phyloP scores from a whole-genome alignment of 2,888 invertebrate genomes.

The Netelia virgata region DNA sequence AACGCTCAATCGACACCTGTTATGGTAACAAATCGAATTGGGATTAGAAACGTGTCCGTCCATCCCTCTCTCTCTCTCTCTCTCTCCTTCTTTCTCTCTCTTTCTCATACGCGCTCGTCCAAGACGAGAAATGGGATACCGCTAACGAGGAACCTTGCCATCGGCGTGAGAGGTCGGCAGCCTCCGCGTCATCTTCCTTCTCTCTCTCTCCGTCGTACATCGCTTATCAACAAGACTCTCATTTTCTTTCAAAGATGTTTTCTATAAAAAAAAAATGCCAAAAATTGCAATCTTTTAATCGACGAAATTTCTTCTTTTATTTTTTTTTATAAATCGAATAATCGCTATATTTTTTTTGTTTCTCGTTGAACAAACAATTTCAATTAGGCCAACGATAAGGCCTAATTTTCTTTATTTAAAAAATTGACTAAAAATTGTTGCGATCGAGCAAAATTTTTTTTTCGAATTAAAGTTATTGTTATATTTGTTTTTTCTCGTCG shows the following conservation, averaged over 20 bases:
- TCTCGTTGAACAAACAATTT: too few relatives aligned
- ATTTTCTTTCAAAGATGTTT: constrained; percentile 63
- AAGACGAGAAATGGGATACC: constrained; percentile 52
- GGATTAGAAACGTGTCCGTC: constrained; percentile 54
- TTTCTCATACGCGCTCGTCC: neutral
- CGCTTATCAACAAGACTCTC: constrained; percentile 72
- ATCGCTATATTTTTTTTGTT: neutral
- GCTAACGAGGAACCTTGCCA: constrained; percentile 66
- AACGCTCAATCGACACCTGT: constrained; percentile 65
- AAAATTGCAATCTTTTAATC: constrained; percentile 33
- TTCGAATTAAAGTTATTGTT: neutral
- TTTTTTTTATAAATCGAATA: neutral
- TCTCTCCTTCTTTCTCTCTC: neutral
- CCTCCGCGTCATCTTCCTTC: constrained; percentile 38
- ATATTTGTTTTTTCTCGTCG: neutral
- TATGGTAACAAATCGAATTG: constrained; percentile 67
- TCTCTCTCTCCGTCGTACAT: constrained; percentile 33
- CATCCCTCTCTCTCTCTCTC: neutral
- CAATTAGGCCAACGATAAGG: too few relatives aligned
- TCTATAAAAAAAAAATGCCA: neutral
- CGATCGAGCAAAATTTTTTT: too few relatives aligned
- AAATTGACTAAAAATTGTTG: too few relatives aligned
- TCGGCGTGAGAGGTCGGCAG: constrained; percentile 65
- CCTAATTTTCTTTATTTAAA: too few relatives aligned
- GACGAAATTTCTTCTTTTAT: constrained; percentile 27